Evolutionary conservation across 1,140 invertebrate species (phyloP).

Genomic region (Drosophila sp.): DNA sequence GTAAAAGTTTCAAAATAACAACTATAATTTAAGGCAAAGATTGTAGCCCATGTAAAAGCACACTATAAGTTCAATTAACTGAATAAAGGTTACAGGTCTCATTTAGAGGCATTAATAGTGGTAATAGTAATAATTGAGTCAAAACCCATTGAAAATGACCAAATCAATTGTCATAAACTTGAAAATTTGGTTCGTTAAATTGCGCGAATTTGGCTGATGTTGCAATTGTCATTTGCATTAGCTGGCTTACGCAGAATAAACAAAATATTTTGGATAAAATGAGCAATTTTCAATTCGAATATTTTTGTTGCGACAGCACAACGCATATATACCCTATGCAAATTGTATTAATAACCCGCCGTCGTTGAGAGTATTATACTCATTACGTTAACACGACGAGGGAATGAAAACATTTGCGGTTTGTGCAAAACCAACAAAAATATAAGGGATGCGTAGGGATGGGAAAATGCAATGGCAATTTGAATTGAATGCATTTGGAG

Average conservation of each 20-base stretch:
- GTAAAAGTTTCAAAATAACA: no score
- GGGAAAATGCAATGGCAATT: conserved; percentile 32
- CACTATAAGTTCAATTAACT: conserved; percentile 31
- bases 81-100: conserved; percentile 20
- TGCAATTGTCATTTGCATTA: conserved; percentile 29
- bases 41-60: background rate
- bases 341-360: background rate
- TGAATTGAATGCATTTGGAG: conserved; percentile 35
- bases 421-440: conserved; percentile 1
- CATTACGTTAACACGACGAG: background rate
- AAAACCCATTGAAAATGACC: background rate
- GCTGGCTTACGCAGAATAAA: conserved; percentile 28
- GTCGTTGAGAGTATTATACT: no score
- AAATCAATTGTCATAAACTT: conserved; percentile 42
- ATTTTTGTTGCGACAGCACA: background rate
- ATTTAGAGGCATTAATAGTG: conserved; percentile 19
- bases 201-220: conserved; percentile 36
- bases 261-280: conserved; percentile 41
- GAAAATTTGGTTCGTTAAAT: conserved; percentile 39
- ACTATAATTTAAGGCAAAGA: no score
- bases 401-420: conserved; percentile 20
- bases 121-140: conserved; percentile 15
- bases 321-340: conserved; percentile 7
- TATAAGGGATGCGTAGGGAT: background rate
- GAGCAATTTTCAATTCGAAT: conserved; percentile 31